Evolutionary conservation across 2,888 invertebrate species (phyloP), one percentile per base, ranked within the genome.

Genomic region (Atherix ibis): DNA sequence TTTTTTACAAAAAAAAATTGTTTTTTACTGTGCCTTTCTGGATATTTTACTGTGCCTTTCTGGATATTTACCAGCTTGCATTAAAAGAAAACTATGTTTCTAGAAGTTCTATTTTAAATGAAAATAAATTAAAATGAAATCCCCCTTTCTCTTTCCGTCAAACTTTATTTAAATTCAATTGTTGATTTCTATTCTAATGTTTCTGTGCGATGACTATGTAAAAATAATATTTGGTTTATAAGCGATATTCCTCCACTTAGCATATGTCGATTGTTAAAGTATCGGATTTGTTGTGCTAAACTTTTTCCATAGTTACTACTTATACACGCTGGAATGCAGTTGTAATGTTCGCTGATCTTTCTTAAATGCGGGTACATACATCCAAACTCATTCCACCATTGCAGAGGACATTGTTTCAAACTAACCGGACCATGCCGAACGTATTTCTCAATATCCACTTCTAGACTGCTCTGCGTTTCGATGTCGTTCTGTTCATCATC

Each of bases 361-460:
- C 42, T 41, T 31, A 52, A 40, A 31, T 45, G 41, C 15, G 45
- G 45, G 40, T 44, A 53, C 8, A 37, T 36, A 25, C 36, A 46
- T 9, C 43, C 40, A 32, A 40, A 44, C 15, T 49, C 44, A 32
- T 45, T 43, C 53, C 53, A 53, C 52, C 53, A 53, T 16, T 39
- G 41, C 14, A 50, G 35, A 6, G 53, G 51, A 30, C 49, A 50
- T 35, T 47, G 46, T n/a, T 51, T 50, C 26, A 51, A 45, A 40
- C 51, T 50, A 19, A 46, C 43, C 17, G 32, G 36, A 17, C 43
- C 34, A 27, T 50, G 47, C 13, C 35, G 38, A 17, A 44, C 39
- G 32, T 52, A 52, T 17, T 44, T 44, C 17, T 44, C 42, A 26
- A 50, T 43, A 37, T 52, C 50, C 27, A 44, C 34, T 24, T 51